Conservation (phyloP, 2,888 invertebrate species). For the Lasioglossum villosulum region DNA sequence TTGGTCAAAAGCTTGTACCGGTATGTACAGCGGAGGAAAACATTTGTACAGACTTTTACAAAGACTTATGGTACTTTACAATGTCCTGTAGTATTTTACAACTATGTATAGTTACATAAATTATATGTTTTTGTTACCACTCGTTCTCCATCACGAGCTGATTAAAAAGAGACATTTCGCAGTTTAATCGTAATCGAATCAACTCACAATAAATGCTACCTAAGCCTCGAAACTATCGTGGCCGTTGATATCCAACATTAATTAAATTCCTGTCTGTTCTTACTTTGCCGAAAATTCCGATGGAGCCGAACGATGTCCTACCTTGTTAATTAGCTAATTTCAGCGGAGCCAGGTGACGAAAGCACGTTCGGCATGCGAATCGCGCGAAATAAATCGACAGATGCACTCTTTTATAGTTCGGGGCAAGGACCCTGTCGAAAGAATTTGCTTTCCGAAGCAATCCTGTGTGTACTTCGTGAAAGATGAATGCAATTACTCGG, state of each 20-base stretch:
- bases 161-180: not conserved
- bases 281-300: constrained; percentile 20
- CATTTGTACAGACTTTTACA: not conserved
- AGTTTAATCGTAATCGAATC: not conserved
- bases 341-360: not conserved
- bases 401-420: not conserved
- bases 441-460: constrained; percentile 1
- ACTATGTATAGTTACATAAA: not conserved
- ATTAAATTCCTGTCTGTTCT: constrained; percentile 30
- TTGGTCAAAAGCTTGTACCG: not conserved
- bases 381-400: not conserved
- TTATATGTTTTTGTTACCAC: not conserved
- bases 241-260: constrained; percentile 7
- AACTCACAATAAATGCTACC: not conserved
- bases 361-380: not conserved
- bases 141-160: not conserved
- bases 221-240: not conserved
- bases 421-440: not conserved
- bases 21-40: constrained; percentile 24
- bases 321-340: constrained; percentile 31
- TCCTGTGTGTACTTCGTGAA: not conserved
- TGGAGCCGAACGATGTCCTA: constrained; percentile 1
- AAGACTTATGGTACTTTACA: not conserved
- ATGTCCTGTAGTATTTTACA: not conserved
- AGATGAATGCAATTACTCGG: constrained; percentile 11